Conservation (phyloP, 2,888 invertebrate genomes). For the Orchesellides sinensis region DNA sequence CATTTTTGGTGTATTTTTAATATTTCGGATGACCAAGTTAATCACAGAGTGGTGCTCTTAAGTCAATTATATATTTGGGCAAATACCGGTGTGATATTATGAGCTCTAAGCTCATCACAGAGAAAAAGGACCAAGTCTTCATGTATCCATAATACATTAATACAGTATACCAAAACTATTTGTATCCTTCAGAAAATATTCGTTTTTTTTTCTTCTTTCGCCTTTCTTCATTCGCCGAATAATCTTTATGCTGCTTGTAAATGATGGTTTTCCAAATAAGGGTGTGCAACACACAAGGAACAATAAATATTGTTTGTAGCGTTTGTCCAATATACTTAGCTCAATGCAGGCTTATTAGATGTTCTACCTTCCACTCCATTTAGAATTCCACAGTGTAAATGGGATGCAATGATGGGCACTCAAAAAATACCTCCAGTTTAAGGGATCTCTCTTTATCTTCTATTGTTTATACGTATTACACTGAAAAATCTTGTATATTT, state of each 20-base stretch:
- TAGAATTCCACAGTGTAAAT: no score
- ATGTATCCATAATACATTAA: no score
- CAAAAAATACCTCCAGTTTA: no score
- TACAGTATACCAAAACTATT: constrained; percentile 25
- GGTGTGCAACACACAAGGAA: not conserved
- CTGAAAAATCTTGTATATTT: not conserved
- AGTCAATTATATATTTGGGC: constrained; percentile 58
- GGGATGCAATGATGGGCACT: not conserved
- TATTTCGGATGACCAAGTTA: constrained; percentile 44
- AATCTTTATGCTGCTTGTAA: no score
- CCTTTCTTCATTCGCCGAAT: constrained; percentile 47
- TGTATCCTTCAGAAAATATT: constrained; percentile 50
- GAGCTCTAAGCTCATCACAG: no score
- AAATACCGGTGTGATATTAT: no score
- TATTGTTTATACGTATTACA: constrained; percentile 29
- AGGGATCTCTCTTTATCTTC: not conserved
- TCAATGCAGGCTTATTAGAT: no score
- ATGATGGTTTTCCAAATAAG: constrained; percentile 50
- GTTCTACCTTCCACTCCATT: no score
- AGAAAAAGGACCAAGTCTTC: no score
- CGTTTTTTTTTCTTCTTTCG: no score
- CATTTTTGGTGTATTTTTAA: not conserved
- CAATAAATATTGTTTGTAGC: not conserved
- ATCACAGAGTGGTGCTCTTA: constrained; percentile 47
- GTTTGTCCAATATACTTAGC: no score